Percentiles rank a stretch among this genome's conserved stretches.
phyloP scores from a whole-genome alignment of 2,113 vertebrate genomes.

The Carettochelys insculpta region DNA sequence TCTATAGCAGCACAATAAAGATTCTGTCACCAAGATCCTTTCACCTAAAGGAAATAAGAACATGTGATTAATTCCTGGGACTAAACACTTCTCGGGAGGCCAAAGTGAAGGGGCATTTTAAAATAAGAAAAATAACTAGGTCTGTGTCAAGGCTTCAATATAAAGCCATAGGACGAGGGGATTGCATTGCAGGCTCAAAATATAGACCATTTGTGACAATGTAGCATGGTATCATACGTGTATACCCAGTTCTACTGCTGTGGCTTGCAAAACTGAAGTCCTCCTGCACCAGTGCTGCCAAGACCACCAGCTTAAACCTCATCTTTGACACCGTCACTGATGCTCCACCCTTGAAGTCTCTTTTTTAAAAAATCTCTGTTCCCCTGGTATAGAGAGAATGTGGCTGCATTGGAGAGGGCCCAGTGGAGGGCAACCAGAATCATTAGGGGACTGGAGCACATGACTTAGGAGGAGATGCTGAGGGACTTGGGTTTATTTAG shows the following conservation, averaged over 20 bases:
- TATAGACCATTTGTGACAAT: not conserved
- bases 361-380: not conserved
- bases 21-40: not conserved
- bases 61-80: not conserved
- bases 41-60: not conserved
- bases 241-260: not conserved
- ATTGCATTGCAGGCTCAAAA: not conserved
- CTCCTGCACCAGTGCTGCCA: not conserved
- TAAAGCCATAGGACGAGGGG: not conserved
- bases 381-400: too few relatives aligned
- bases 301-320: not conserved
- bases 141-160: not conserved
- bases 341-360: not conserved
- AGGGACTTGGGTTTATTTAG: too few relatives aligned
- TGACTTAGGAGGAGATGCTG: too few relatives aligned
- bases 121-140: not conserved
- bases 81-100: not conserved
- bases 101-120: not conserved
- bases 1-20: not conserved
- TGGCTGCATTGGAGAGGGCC: too few relatives aligned
- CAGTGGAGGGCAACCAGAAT: too few relatives aligned
- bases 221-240: not conserved
- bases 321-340: too few relatives aligned
- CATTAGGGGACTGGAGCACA: too few relatives aligned
- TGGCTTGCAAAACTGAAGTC: slow-evolving; percentile 19